phyloP scores from a whole-genome alignment of 2,113 vertebrate genomes.

The Motacilla alba region DNA sequence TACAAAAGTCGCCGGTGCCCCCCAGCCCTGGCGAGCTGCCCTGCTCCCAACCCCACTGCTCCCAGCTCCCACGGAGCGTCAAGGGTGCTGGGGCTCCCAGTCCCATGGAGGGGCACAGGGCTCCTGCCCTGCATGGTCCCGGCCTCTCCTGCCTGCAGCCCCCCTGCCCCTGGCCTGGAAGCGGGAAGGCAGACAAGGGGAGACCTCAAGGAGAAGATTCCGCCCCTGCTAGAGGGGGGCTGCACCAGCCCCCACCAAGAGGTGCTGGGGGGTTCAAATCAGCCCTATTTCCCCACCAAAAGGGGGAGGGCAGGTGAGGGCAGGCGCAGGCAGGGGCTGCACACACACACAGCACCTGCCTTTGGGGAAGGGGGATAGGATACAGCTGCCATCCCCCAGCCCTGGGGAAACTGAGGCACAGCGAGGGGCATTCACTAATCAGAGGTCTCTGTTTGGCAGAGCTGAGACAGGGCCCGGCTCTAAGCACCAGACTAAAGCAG shows the following conservation, averaged over 20 bases:
- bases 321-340: background rate
- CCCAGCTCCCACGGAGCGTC: fast-evolving
- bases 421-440: background rate
- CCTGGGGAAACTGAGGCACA: slow-evolving; percentile 51
- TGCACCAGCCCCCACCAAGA: background rate
- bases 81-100: background rate
- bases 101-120: background rate
- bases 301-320: background rate
- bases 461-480: slow-evolving; percentile 37
- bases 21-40: background rate
- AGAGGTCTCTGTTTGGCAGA: slow-evolving; percentile 63
- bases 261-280: background rate
- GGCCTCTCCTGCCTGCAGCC: background rate
- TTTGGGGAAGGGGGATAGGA: background rate
- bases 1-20: slow-evolving; percentile 58
- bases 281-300: background rate
- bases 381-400: background rate
- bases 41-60: background rate
- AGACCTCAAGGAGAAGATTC: background rate
- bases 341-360: background rate
- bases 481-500: slow-evolving; percentile 64
- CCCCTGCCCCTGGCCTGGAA: background rate
- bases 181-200: background rate
- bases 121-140: background rate
- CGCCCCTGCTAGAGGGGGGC: background rate